Evolutionary conservation across 2,888 invertebrate genomes (phyloP).

Genomic region (Pasiphila rectangulata): DNA sequence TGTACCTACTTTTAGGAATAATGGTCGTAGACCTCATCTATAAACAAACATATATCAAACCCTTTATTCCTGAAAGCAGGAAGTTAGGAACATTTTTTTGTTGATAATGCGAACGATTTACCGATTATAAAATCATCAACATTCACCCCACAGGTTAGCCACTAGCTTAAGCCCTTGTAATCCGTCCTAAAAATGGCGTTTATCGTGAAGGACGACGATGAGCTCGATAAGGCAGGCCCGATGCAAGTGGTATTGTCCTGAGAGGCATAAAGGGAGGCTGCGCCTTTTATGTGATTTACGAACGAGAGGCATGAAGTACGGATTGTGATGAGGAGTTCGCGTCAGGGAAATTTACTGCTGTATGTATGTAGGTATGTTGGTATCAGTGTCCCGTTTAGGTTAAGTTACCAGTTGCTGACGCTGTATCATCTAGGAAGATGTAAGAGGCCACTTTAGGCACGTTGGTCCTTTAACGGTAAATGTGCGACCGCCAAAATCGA

Average conservation of each 20-base stretch:
- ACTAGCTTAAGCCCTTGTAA: conserved; percentile 27
- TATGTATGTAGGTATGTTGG: not conserved
- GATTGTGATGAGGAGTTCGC: not conserved
- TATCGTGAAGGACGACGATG: conserved; percentile 36
- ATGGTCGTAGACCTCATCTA: not conserved
- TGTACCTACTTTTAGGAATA: no score
- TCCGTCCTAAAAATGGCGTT: conserved; percentile 47
- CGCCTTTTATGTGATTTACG: conserved; percentile 52
- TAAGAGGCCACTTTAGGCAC: no score
- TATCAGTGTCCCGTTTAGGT: no score
- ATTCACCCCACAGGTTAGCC: not conserved
- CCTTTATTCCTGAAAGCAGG: no score
- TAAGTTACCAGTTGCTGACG: no score
- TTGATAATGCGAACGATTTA: not conserved
- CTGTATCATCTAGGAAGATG: no score
- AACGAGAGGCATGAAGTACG: not conserved
- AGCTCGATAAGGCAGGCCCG: conserved; percentile 35
- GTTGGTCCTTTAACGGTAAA: no score
- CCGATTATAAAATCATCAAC: not conserved
- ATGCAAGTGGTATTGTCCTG: conserved; percentile 19
- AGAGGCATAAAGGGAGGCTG: conserved; percentile 8
- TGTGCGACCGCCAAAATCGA: no score
- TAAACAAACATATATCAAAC: not conserved
- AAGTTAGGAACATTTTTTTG: no score
- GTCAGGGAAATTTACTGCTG: not conserved